Conservation (phyloP, 2,888 invertebrate species). For the Synergus itoensis region DNA sequence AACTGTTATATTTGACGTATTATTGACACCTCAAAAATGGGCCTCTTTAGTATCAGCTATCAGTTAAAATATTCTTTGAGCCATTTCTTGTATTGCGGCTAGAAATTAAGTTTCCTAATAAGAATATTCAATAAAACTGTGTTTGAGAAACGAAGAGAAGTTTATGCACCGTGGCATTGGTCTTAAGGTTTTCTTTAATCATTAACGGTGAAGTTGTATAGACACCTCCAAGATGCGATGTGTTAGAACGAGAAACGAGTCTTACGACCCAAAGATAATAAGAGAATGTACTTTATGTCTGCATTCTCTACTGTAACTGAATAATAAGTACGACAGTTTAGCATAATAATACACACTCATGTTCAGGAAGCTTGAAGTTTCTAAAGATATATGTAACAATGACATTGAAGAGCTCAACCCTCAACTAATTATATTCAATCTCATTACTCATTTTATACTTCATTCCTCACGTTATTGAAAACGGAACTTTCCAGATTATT, state of each 20-base stretch:
- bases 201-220: conserved; percentile 22
- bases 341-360: conserved; percentile 33
- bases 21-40: too few species aligned
- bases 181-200: conserved; percentile 9
- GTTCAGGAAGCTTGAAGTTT: conserved; percentile 26
- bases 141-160: neutral
- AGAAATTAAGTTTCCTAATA: neutral
- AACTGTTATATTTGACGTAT: too few species aligned
- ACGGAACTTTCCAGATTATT: neutral
- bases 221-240: neutral
- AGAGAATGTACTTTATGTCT: neutral
- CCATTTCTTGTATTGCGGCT: neutral
- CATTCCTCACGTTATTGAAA: neutral
- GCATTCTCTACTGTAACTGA: conserved; percentile 19
- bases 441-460: neutral
- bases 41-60: too few species aligned
- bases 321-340: conserved; percentile 34
- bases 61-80: neutral
- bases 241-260: neutral
- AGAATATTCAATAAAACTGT: neutral
- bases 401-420: conserved; percentile 6
- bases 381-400: conserved; percentile 22
- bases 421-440: conserved; percentile 20
- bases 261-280: conserved; percentile 19
- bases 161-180: conserved; percentile 17